Evolutionary conservation across 2,888 invertebrate species (phyloP).

Genomic region (Bimastos eiseni): DNA sequence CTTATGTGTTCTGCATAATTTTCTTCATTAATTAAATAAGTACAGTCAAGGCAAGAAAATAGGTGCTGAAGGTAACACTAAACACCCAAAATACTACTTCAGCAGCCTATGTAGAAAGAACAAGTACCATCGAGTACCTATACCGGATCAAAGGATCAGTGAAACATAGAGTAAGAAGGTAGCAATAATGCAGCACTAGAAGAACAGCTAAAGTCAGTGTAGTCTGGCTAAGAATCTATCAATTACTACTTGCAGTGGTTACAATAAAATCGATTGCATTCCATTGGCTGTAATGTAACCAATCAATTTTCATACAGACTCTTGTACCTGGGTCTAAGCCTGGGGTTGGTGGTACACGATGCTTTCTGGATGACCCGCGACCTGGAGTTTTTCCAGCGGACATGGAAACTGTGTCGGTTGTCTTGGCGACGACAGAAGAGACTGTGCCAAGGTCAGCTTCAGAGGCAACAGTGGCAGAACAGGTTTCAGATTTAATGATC

Average conservation of each 20-base stretch:
- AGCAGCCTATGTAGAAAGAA: neutral
- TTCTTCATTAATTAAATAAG: neutral
- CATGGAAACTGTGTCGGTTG: neutral
- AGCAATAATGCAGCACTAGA: neutral
- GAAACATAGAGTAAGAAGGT: neutral
- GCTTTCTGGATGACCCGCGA: neutral
- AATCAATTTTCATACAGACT: neutral
- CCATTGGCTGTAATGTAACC: neutral
- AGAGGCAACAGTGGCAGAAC: neutral
- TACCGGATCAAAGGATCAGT: neutral
- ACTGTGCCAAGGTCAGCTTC: neutral
- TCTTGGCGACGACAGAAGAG: neutral
- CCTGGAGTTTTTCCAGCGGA: neutral
- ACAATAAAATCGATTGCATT: neutral
- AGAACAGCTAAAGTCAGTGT: neutral
- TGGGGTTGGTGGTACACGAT: neutral
- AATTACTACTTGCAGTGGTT: neutral
- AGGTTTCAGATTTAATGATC: neutral
- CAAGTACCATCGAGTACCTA: neutral
- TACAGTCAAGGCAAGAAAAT: neutral
- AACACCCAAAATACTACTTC: too few species aligned
- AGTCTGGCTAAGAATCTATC: neutral
- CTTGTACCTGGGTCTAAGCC: neutral
- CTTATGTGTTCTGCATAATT: too few species aligned
- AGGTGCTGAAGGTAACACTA: too few species aligned